Conservation (phyloP, 2,113 vertebrate genomes). For the Noturus placidus region DNA sequence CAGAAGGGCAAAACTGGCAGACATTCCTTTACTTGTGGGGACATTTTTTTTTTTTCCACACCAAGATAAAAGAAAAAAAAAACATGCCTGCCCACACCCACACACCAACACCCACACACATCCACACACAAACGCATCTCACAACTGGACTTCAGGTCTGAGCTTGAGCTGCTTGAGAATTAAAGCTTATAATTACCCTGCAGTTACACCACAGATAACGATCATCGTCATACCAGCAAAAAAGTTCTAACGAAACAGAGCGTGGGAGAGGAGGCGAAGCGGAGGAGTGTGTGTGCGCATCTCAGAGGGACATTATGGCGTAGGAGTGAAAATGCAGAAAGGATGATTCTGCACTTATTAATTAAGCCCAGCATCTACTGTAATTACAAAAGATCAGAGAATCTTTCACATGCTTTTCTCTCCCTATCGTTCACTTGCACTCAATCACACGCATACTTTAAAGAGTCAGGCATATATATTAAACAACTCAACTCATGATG, state of each 20-base stretch:
- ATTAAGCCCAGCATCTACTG: constrained; percentile 60
- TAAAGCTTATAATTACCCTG: constrained; percentile 73
- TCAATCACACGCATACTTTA: neutral
- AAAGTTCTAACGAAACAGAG: constrained; percentile 67
- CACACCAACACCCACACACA: constrained; percentile 31
- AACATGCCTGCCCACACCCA: neutral
- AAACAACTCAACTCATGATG: neutral
- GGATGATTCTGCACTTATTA: constrained; percentile 69
- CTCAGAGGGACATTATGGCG: constrained; percentile 69
- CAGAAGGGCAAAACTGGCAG: neutral
- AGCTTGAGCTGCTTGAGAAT: constrained; percentile 63
- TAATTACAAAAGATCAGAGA: constrained; percentile 70
- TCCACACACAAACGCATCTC: constrained; percentile 14
- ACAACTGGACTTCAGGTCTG: constrained; percentile 52
- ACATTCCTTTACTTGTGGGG: neutral
- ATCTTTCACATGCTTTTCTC: constrained; percentile 63
- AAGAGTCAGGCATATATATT: neutral
- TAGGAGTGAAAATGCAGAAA: constrained; percentile 62
- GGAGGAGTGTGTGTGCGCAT: constrained; percentile 54
- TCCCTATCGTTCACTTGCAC: neutral
- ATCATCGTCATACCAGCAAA: constrained; percentile 65
- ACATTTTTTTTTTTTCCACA: neutral
- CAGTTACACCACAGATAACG: constrained; percentile 70
- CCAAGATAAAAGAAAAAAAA: neutral
- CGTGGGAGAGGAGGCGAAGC: constrained; percentile 42